Evolutionary conservation across 2,888 invertebrate genomes (phyloP), one percentile per base, ranked within the genome.

Genomic region (Caenorhabditis doughertyi): DNA sequence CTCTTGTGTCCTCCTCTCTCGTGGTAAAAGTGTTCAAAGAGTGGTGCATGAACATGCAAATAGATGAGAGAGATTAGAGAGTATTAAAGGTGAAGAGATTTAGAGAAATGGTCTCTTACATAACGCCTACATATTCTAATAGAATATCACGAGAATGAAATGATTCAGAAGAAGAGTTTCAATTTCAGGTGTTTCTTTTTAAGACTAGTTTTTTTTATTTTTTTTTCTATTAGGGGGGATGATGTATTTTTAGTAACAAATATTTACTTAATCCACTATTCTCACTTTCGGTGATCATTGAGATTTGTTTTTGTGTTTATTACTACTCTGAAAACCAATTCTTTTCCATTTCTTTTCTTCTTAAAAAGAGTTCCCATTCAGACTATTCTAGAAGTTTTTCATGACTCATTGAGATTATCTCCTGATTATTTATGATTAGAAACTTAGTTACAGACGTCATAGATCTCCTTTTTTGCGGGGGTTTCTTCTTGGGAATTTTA

Each of bases 11-110:
- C 23, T 39, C 1, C n/a, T n/a, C n/a, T n/a, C n/a, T n/a, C n/a
- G n/a, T 16, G 27, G 25, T 18, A 35, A 39, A 53, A 67, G 68
- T 55, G 68, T 55, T 56, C 56, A 56, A 32, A 55, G 55, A 44
- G 58, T 58, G 58, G 71, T 71, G 71, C 72, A 72, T 72, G 73
- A 58, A 76, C 76, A 73, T 73, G 73, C 64, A 76, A 73, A 72
- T 72, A 72, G 18, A 68, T 44, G 56, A 58, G 42, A 25, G 51
- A 32, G 32, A 35, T n/a, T 35, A 51, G 55, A 70, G 70, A 70
- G 55, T 23, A 27, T n/a, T 7, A 23, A 44, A 68, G 55, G 55
- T 25, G 44, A 56, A 68, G 68, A 68, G 68, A 25, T 18, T 42
- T 25, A 68, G 68, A 68, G 27, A 49, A 21, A 16, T 29, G 64